Conservation (phyloP, 2,888 invertebrate species). For the Standfussiana lucernea region DNA sequence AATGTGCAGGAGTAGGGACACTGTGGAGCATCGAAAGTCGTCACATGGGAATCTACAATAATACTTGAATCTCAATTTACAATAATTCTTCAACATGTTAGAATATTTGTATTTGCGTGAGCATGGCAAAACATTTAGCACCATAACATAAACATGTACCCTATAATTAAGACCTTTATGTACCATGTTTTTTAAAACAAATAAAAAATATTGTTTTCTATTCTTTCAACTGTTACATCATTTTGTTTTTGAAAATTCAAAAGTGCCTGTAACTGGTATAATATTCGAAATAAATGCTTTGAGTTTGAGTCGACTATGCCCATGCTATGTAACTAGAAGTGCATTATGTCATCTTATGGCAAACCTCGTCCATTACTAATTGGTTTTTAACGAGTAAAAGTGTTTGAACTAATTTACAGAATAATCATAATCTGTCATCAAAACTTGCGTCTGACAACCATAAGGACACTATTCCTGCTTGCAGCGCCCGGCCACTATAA, state of each 20-base stretch:
- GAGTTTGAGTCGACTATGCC: background rate
- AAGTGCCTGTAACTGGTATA: background rate
- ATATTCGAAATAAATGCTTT: background rate
- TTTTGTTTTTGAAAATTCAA: background rate
- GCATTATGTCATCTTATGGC: background rate
- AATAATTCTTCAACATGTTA: background rate
- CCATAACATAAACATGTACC: no score
- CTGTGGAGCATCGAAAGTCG: background rate
- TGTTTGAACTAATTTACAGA: background rate
- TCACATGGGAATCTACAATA: no score
- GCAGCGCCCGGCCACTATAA: no score
- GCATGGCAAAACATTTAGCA: background rate
- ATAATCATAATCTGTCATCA: background rate
- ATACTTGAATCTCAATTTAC: background rate
- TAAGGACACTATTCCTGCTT: no score
- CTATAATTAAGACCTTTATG: background rate
- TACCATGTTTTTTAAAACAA: background rate
- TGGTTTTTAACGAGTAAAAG: background rate
- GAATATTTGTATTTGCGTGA: background rate
- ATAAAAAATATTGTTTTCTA: background rate
- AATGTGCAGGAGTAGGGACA: background rate
- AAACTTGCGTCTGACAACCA: no score
- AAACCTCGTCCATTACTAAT: background rate
- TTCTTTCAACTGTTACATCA: background rate
- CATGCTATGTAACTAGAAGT: background rate